Evolutionary conservation across 1,140 invertebrate species (phyloP), one percentile per base, ranked within the genome.

Genomic region (Solen grandis): DNA sequence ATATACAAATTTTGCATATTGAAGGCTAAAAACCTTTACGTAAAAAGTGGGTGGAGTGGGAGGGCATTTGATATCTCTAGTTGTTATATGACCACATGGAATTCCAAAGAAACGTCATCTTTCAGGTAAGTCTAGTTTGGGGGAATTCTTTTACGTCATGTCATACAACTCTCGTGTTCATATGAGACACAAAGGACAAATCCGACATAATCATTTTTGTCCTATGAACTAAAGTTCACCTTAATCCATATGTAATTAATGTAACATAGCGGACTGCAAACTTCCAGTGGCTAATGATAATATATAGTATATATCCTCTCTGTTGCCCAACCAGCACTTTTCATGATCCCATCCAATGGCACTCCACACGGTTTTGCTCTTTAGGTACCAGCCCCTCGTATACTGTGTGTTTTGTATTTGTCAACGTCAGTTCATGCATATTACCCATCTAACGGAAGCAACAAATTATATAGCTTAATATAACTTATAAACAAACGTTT

Each of bases 371-470:
- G 3, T 57, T 75, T 75, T n/a, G n/a, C n/a, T 3, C n/a, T 52
- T 8, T 38, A 75, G 22, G 59, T 46, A 25, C 38, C 22, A 1
- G 73, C 73, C 22, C 16, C 35, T 16, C 57, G 19, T 22, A 13
- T 14, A 19, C 55, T 41, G 25, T 62, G 54, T 36, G 72, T n/a
- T 13, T 46, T 63, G 36, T 27, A 41, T 31, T 52, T 50, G 0
- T 60, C 41, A 62, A 31, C 29, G 1, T 62, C 35, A 19, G 66
- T 76, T 1, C 55, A 62, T 41, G 27, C 14, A 41, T 70, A 69
- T 79, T 41, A 81, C 69, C 79, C 79, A 81, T 33, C 63, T 2
- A 50, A 60, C 55, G 5, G 80, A 55, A 33, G 82, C 75, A 27
- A 36, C 36, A 35, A 27, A 65, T 83, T 73, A 57, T 63, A 59